Conservation (phyloP, 1,140 invertebrate genomes). For the Pemphigus obesinymphae region DNA sequence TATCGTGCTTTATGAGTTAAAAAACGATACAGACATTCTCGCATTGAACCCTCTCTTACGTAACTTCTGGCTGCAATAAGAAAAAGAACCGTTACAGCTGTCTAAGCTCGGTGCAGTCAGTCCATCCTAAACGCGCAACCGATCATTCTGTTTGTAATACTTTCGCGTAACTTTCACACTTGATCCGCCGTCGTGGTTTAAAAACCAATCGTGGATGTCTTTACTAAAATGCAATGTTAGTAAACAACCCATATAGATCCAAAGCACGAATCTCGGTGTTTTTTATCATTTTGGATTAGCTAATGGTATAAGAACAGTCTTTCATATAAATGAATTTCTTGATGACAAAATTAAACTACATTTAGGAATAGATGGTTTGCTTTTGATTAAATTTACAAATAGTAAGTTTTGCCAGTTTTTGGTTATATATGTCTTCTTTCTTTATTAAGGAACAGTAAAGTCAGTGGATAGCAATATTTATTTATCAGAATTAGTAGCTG, state of each 20-base stretch:
- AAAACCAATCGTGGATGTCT: neutral
- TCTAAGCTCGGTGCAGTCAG: too few species aligned
- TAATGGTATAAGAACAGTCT: neutral
- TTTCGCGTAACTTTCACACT: too few species aligned
- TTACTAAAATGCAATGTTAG: neutral
- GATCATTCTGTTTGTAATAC: too few species aligned
- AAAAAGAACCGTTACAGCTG: too few species aligned
- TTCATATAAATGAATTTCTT: neutral
- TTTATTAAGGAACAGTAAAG: neutral
- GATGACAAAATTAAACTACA: neutral
- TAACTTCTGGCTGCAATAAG: too few species aligned
- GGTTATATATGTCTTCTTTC: neutral
- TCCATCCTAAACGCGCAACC: too few species aligned
- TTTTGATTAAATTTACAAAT: neutral
- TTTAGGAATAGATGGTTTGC: neutral
- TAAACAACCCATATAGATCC: neutral
- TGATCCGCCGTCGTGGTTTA: too few species aligned
- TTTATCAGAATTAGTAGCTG: neutral
- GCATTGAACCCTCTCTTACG: too few species aligned
- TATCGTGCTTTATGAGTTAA: too few species aligned
- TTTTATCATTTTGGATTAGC: neutral
- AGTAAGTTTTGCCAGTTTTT: neutral
- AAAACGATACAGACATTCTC: too few species aligned
- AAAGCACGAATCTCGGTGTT: neutral
- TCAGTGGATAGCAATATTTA: neutral